Percentiles rank a stretch among this genome's conserved stretches.
Conservation (phyloP, 2,888 invertebrate genomes). For the Sesia apiformis region DNA sequence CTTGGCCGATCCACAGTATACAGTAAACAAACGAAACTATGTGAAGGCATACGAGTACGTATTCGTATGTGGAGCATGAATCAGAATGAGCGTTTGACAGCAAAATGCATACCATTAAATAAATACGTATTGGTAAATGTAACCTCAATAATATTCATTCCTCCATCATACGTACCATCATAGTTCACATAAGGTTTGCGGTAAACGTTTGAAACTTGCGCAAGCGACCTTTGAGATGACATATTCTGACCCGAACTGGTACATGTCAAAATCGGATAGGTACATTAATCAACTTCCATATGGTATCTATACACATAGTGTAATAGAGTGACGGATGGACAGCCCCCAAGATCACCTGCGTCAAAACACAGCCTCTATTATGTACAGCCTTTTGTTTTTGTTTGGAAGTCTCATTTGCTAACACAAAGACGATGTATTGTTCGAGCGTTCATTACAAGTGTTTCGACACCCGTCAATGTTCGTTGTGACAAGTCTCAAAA, state of each 20-base stretch:
- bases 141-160: not conserved
- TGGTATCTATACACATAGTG: constrained; percentile 18
- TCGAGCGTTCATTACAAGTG: constrained; percentile 42
- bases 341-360: constrained; percentile 48
- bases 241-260: constrained; percentile 24
- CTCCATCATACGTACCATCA: not conserved
- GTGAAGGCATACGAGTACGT: too few relatives aligned
- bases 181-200: constrained; percentile 4
- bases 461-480: constrained; percentile 62
- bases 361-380: constrained; percentile 51
- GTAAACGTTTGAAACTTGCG: constrained; percentile 15
- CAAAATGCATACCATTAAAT: not conserved
- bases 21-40: too few relatives aligned
- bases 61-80: too few relatives aligned
- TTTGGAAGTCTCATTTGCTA: constrained; percentile 41
- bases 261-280: constrained; percentile 25
- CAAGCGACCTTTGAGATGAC: constrained; percentile 23
- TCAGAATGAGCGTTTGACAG: too few relatives aligned
- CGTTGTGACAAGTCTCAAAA: constrained; percentile 49
- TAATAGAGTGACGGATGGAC: constrained; percentile 39
- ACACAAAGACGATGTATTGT: constrained; percentile 48
- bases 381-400: constrained; percentile 47
- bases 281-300: constrained; percentile 48
- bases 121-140: not conserved
- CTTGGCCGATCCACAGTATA: too few relatives aligned